Base-by-base conservation (phyloP, 1,140 invertebrate genomes). In the Trichonephila clavata region DNA sequence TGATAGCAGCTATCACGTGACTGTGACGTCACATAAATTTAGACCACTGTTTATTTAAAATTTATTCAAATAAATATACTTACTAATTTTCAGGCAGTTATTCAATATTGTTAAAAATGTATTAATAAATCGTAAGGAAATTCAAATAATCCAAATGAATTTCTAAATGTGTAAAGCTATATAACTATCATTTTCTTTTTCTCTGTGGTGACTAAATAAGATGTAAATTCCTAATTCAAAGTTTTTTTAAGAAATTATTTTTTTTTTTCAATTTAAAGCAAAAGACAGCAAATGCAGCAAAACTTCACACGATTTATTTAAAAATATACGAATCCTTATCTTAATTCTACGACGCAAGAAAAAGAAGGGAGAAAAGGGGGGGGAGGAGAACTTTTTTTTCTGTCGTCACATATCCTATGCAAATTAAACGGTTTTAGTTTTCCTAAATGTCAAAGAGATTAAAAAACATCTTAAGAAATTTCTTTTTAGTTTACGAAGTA, bases 351-450 rank as follows among this genome's bases (percentile, higher is more conserved):
- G 20, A 60, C 21, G 27, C 24, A 18, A 24, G 81, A 84, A 84
- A 84, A 24, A 2, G 13, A 50, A 6, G 43, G 43, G 5, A 50
- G 8, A 50, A 50, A 10, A 5, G 43, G 8, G 43, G 43, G 43
- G 7, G 7, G 7, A 43, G 8, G 0, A 50, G 6, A 6, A 8
- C 0, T 6, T 50, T 50, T 21, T 59, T 16, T 60, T 60, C n/a
- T 59, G 43, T 71, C 68, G 43, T 80, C 68, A 60, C 14, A 90
- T 77, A 59, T 59, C 71, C 50, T 90, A 71, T 90, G 88, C 68
- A 90, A 90, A 90, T 90, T 90, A 90, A 90, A 90, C 27, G 68
- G 43, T 71, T 90, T 90, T 71, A 60, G 88, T 39, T 61, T 50
- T 61, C 57, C 57, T 61, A 68, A 77, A 90, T 61, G 88, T 68